phyloP scores from a whole-genome alignment of 92 coral and sea anemone genomes.

The Anthopleura xanthogrammica region DNA sequence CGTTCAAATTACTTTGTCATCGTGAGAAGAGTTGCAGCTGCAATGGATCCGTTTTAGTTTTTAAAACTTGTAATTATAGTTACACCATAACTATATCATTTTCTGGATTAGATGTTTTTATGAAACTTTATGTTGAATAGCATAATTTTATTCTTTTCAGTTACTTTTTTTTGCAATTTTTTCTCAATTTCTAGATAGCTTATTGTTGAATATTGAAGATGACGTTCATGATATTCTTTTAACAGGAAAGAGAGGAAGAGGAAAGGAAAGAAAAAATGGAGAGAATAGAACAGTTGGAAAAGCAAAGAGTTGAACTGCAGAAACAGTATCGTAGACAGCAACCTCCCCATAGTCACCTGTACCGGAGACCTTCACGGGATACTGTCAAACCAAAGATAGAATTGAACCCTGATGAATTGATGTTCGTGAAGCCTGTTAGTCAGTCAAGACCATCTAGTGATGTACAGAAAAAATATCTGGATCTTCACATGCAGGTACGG shows the following conservation, averaged over 20 bases:
- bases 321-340: slow-evolving; percentile 36
- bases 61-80: too few relatives aligned
- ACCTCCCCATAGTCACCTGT: slow-evolving; percentile 35
- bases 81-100: too few relatives aligned
- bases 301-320: slow-evolving; percentile 53
- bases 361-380: slow-evolving; percentile 41
- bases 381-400: slow-evolving; percentile 40
- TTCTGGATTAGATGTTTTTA: too few relatives aligned
- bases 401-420: slow-evolving; percentile 33
- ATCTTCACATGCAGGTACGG: not conserved
- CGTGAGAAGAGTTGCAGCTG: too few relatives aligned
- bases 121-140: too few relatives aligned
- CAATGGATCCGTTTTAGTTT: too few relatives aligned
- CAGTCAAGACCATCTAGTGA: slow-evolving; percentile 15
- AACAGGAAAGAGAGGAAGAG: slow-evolving; percentile 59
- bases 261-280: slow-evolving; percentile 46
- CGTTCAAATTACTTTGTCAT: too few relatives aligned
- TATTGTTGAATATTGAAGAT: not conserved
- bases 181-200: too few relatives aligned
- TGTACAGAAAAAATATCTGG: slow-evolving; percentile 1
- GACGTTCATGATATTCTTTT: not conserved
- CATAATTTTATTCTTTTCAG: too few relatives aligned
- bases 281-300: slow-evolving; percentile 46
- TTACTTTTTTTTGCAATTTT: too few relatives aligned
- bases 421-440: slow-evolving; percentile 48